phyloP scores from a whole-genome alignment of 2,888 invertebrate species.

The Digitonthophagus gazella region DNA sequence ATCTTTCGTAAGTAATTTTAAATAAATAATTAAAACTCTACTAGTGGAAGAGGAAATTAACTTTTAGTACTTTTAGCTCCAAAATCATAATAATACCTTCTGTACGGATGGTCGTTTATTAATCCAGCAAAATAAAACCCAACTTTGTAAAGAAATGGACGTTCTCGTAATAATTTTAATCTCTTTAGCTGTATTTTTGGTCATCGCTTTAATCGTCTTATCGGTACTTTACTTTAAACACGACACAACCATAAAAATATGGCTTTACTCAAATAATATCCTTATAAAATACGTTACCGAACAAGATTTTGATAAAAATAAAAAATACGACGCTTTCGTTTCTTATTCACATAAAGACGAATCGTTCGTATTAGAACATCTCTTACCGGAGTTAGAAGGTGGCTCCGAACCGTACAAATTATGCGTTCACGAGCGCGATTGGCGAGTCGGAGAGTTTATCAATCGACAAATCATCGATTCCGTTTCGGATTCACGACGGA shows the following conservation, averaged over 20 bases:
- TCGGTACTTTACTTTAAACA: conserved; percentile 54
- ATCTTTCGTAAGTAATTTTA: no score
- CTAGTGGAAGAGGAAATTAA: no score
- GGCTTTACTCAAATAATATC: conserved; percentile 62
- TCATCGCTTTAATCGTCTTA: neutral
- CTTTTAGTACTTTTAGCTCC: no score
- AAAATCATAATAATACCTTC: no score
- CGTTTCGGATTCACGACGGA: conserved; percentile 67
- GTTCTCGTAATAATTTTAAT: no score
- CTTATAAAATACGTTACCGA: conserved; percentile 66
- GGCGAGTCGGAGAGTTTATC: conserved; percentile 72
- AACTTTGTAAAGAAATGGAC: no score
- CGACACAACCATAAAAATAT: conserved; percentile 65
- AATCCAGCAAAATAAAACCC: no score
- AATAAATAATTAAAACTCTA: no score
- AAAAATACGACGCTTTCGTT: no score
- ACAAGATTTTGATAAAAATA: conserved; percentile 68
- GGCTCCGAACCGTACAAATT: conserved; percentile 64
- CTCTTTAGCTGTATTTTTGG: conserved; percentile 40
- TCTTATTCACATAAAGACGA: no score
- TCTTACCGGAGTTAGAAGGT: conserved; percentile 63
- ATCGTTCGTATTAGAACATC: no score
- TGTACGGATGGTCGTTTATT: no score
- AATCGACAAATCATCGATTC: conserved; percentile 69
- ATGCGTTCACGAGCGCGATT: conserved; percentile 73